A percentile compares a stretch with the other conserved stretches of the same genome.
Evolutionary conservation across 1,140 invertebrate species (phyloP).

Genomic region (Frieseomelitta varia): DNA sequence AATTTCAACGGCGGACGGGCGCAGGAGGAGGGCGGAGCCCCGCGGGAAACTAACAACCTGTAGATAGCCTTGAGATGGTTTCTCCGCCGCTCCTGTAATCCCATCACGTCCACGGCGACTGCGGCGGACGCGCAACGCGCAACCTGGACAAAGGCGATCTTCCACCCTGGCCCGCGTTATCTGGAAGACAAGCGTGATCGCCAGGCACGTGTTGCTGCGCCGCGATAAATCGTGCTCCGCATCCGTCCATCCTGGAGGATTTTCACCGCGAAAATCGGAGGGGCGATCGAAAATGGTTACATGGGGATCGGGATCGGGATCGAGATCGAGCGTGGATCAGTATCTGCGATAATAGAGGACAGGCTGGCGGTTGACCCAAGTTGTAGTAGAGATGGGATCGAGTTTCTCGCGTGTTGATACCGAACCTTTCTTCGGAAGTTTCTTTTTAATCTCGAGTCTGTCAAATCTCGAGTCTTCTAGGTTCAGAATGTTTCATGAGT

Average conservation of each 20-base stretch:
- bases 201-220: slow-evolving; percentile 61
- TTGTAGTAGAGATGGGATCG: too few species aligned
- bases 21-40: background rate
- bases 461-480: too few species aligned
- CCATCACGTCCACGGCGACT: slow-evolving; percentile 45
- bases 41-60: slow-evolving; percentile 74
- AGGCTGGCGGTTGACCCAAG: background rate
- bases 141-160: slow-evolving; percentile 56
- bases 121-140: slow-evolving; percentile 48
- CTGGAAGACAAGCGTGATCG: slow-evolving; percentile 53
- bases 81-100: slow-evolving; percentile 20
- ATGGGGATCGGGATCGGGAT: background rate
- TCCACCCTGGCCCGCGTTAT: slow-evolving; percentile 29
- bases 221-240: slow-evolving; percentile 57
- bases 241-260: background rate
- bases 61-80: slow-evolving; percentile 58
- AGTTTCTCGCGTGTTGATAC: too few species aligned
- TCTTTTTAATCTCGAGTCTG: too few species aligned
- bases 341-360: background rate
- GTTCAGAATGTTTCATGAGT: too few species aligned
- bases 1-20: slow-evolving; percentile 59
- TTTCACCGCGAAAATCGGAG: background rate
- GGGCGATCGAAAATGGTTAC: background rate
- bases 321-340: background rate
- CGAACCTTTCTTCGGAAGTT: too few species aligned